Evolutionary conservation across 2,888 invertebrate species (phyloP).

Genomic region (Apotomis capreana): DNA sequence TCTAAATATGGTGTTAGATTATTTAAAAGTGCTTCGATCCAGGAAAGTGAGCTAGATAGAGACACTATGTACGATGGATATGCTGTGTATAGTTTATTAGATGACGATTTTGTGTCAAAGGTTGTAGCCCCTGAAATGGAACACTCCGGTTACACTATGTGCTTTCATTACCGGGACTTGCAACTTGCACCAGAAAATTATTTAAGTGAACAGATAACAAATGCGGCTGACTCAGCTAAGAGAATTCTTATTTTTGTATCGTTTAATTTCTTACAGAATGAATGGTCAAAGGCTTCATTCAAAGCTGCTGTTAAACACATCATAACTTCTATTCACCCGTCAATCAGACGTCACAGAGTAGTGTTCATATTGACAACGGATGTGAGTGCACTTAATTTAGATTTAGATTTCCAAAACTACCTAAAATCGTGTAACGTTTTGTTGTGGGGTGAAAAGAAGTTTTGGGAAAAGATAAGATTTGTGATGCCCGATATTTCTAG

Average conservation of each 20-base stretch:
- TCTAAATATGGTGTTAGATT: constrained; percentile 90
- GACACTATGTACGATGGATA: constrained; percentile 93
- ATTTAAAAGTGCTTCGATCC: constrained; percentile 85
- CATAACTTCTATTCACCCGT: constrained; percentile 85
- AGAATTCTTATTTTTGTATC: constrained; percentile 91
- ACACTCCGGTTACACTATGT: constrained; percentile 85
- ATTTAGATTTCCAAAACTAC: constrained; percentile 88
- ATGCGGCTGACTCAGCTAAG: constrained; percentile 85
- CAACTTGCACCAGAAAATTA: constrained; percentile 85
- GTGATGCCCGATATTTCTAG: constrained; percentile 90
- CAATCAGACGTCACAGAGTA: constrained; percentile 84
- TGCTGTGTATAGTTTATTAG: constrained; percentile 92
- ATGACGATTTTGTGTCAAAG: constrained; percentile 88
- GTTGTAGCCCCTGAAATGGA: constrained; percentile 90
- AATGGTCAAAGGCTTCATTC: constrained; percentile 92
- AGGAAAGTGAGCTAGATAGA: constrained; percentile 83
- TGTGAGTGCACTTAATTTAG: constrained; percentile 88
- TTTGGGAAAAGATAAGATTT: constrained; percentile 94
- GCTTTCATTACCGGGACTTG: constrained; percentile 87
- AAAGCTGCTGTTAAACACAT: constrained; percentile 91
- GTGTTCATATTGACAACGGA: constrained; percentile 84
- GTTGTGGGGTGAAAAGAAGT: constrained; percentile 92
- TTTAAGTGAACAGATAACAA: constrained; percentile 84
- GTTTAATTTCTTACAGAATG: constrained; percentile 90
- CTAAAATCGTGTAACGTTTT: constrained; percentile 88